phyloP scores from a whole-genome alignment of 2,888 invertebrate species.

The Galeopsomyia nigrocyanea region DNA sequence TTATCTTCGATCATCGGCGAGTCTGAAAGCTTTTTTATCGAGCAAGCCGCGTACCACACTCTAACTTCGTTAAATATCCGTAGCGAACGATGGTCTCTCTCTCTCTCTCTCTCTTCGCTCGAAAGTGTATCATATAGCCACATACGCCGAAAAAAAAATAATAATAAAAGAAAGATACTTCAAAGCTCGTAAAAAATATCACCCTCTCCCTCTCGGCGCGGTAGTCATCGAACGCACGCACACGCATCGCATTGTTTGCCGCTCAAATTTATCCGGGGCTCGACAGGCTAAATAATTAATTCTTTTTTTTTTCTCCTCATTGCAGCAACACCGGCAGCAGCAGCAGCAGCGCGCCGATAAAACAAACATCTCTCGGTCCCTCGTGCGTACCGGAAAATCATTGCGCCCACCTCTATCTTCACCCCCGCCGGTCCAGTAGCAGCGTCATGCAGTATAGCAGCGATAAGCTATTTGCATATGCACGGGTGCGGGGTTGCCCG shows the following conservation, averaged over 20 bases:
- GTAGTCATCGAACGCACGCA: background rate
- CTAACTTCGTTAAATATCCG: background rate
- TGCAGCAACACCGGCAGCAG: background rate
- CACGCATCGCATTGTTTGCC: conserved; percentile 16
- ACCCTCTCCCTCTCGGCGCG: no score
- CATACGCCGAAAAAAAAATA: no score
- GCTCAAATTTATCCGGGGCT: conserved; percentile 12
- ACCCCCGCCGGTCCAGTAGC: background rate
- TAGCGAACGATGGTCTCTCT: no score
- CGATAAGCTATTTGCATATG: conserved; percentile 6
- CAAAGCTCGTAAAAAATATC: no score
- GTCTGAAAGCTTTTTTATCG: conserved; percentile 9
- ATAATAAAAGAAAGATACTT: no score
- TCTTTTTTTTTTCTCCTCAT: conserved; percentile 43
- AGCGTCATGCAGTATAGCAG: no score
- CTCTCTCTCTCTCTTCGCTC: no score
- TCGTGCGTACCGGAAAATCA: conserved; percentile 23
- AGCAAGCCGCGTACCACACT: no score
- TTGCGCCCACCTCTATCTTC: background rate
- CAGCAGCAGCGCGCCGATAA: conserved; percentile 27
- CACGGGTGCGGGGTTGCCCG: background rate
- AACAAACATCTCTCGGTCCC: conserved; percentile 35
- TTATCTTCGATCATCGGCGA: background rate
- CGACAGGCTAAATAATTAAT: conserved; percentile 36
- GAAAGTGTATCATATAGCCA: no score